Base-by-base conservation (phyloP, 2,113 vertebrate species). In the Lucifuga dentata region DNA sequence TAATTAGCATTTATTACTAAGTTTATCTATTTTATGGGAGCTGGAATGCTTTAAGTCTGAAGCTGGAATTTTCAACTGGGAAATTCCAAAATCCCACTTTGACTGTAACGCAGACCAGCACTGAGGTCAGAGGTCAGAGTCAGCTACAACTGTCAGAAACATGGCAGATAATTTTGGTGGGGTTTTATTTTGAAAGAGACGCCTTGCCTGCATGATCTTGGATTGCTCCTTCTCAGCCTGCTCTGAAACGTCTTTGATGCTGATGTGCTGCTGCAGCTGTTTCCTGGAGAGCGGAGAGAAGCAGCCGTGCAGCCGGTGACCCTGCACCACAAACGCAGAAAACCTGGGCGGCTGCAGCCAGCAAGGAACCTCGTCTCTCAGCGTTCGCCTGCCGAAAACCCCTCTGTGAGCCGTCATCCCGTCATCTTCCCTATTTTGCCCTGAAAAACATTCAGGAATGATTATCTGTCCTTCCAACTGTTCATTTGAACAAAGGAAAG, bases 221-320 rank as follows among this genome's bases (percentile, higher is more conserved):
- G 38, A 57, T 43, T 89, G 90, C 36, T 81, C 60, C 21, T 56
- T 71, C 71, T 90, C 66, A 1, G 73, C 84, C 35, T 71, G 67
- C 49, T 87, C 80, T 44, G 91, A 80, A 12, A 35, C 10, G 24
- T 78, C 53, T 45, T 60, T 90, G 2, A 70, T 78, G 13, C 67
- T 53, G 20, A 95, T 76, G 8, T 93, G 88, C 83, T 90, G 88
- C 72, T 92, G 75, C 12, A 95, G 62, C 21, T 91, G 89, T 7
- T 64, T 69, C 29, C 70, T 89, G 43, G 72, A 81, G 8, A 89
- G 65, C 16, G 86, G 84, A 19, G 53, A 71, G 70, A 75, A 93
- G 69, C 92, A 90, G 15, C 86, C 84, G 32, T 40, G 59, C 21
- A 93, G 29, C 51, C 68, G 78, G 44, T 83, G 64, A 7, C 92